A percentile compares a stretch with the other conserved stretches of the same genome.
Evolutionary conservation across 2,113 vertebrate species (phyloP).

Genomic region (Lichenostomus cassidix): DNA sequence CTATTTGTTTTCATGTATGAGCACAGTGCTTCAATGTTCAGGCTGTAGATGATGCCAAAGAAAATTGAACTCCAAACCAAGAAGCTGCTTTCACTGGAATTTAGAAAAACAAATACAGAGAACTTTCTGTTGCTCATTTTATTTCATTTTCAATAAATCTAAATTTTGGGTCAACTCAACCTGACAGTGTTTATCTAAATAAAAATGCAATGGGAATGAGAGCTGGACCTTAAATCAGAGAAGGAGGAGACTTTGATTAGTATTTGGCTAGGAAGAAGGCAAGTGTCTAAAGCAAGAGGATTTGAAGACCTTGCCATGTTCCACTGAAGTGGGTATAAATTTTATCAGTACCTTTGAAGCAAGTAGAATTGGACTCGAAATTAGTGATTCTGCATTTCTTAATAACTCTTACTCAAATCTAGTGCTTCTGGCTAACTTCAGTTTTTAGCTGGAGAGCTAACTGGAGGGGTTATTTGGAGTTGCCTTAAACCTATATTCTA

Average conservation of each 20-base stretch:
- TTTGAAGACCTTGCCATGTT: background rate
- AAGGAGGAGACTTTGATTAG: background rate
- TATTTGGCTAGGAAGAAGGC: background rate
- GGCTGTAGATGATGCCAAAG: conserved; percentile 33
- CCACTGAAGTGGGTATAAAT: background rate
- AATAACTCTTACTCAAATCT: background rate
- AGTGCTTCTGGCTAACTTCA: conserved; percentile 15
- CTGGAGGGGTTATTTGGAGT: conserved; percentile 51
- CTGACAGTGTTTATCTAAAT: conserved; percentile 32
- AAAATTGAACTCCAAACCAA: conserved; percentile 33
- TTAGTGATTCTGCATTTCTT: conserved; percentile 19
- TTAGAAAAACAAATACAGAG: conserved; percentile 41
- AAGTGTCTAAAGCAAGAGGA: background rate
- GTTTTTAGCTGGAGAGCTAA: conserved; percentile 33
- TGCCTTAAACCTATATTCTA: conserved; percentile 47
- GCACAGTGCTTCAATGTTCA: conserved; percentile 11
- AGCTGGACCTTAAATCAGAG: background rate
- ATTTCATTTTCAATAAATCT: conserved; percentile 50
- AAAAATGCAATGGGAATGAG: background rate
- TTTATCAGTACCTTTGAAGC: conserved; percentile 1
- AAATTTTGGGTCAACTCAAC: conserved; percentile 44
- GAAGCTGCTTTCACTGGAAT: conserved; percentile 29
- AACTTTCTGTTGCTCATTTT: conserved; percentile 9
- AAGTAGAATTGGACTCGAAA: background rate
- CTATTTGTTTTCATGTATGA: background rate